Evolutionary conservation across 2,888 invertebrate genomes (phyloP).

Genomic region (Folsomia manolachei): DNA sequence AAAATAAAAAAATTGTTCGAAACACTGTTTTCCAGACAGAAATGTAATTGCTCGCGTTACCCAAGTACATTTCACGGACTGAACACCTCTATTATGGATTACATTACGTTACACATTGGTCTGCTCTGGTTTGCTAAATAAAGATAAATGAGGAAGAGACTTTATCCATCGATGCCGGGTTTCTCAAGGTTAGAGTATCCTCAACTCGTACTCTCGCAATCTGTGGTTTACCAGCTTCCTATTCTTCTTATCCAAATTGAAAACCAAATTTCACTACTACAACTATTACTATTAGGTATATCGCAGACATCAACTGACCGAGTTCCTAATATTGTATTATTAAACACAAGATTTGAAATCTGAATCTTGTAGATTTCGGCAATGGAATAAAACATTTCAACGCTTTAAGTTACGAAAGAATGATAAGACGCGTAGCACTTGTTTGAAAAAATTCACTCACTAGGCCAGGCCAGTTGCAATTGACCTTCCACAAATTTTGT

Average conservation of each 20-base stretch:
- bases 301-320: neutral
- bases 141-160: neutral
- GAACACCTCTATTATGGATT: neutral
- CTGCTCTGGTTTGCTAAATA: neutral
- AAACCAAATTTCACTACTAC: neutral
- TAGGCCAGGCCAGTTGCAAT: neutral
- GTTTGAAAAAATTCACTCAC: neutral
- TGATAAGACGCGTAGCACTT: neutral
- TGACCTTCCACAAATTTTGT: slow-evolving; percentile 5
- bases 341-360: neutral
- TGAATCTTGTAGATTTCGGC: neutral
- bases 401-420: neutral
- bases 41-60: no score
- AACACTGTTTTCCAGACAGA: neutral
- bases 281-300: neutral
- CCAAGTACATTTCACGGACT: neutral
- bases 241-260: neutral
- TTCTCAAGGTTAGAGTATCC: neutral
- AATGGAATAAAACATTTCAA: neutral
- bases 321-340: neutral
- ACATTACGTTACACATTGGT: neutral
- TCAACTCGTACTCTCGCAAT: neutral
- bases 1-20: neutral
- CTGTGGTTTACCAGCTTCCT: neutral
- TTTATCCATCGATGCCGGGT: neutral